phyloP scores from a whole-genome alignment of 2,888 invertebrate genomes.

The Danaus chrysippus region DNA sequence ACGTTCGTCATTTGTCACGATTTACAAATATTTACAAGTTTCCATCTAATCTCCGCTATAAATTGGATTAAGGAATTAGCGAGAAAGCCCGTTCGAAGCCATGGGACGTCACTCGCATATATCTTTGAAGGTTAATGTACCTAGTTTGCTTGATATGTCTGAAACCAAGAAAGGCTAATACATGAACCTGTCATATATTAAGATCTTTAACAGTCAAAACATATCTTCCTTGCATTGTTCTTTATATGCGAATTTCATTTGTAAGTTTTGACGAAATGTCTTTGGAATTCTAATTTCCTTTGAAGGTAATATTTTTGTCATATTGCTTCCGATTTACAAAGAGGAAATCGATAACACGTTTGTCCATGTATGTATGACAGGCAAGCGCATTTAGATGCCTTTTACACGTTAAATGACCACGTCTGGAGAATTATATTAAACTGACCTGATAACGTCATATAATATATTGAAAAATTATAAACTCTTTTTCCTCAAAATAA shows the following conservation, averaged over 20 bases:
- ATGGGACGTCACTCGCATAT: conserved; percentile 26
- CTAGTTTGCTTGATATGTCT: not conserved
- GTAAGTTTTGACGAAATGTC: conserved; percentile 10
- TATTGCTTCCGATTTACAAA: conserved; percentile 19
- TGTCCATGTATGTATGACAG: conserved; percentile 10
- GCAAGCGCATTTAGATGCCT: not conserved
- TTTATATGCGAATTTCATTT: not conserved
- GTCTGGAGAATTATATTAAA: too few relatives aligned
- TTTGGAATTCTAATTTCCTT: conserved; percentile 24
- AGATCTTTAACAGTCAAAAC: not conserved
- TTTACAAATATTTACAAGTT: conserved; percentile 37
- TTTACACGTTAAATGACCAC: too few relatives aligned
- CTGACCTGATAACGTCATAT: too few relatives aligned
- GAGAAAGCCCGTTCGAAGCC: conserved; percentile 36
- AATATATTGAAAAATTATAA: too few relatives aligned
- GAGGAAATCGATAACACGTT: conserved; percentile 17
- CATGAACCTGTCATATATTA: not conserved
- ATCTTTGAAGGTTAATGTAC: conserved; percentile 23
- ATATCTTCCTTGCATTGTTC: conserved; percentile 2
- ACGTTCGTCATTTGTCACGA: conserved; percentile 30
- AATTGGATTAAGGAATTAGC: conserved; percentile 35
- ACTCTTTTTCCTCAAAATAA: too few relatives aligned
- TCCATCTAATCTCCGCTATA: conserved; percentile 32
- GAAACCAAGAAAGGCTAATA: too few relatives aligned
- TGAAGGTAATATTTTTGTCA: conserved; percentile 26